Percentiles rank a stretch among this genome's conserved stretches.
These are phyloP conservation scores for Helicoverpa armigera DNA, from an alignment of 1,140 invertebrate genomes.

Conservation along the genomic window DNA sequence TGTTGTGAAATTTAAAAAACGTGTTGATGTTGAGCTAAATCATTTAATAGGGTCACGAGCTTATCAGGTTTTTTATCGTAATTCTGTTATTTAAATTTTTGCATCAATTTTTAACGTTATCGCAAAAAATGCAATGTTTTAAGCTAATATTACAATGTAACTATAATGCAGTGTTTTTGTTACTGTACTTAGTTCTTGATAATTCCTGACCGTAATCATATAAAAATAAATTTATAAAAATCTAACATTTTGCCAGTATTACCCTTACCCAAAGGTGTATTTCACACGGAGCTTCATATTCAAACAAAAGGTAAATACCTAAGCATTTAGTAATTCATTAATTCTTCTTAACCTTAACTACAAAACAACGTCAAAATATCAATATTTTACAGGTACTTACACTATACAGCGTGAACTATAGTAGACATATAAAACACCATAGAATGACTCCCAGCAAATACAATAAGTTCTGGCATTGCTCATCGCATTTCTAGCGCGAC, in stretches of 20 bases:
- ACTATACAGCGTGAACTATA: neutral
- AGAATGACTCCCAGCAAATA: conserved; percentile 17
- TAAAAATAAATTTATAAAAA: too few species aligned
- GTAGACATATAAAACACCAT: neutral
- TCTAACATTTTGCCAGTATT: too few species aligned
- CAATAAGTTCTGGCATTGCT: conserved; percentile 18
- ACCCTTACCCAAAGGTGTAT: too few species aligned
- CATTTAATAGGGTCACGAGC: conserved; percentile 39
- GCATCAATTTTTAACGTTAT: neutral
- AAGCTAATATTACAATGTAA: neutral
- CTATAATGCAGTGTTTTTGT: too few species aligned
- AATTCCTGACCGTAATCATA: too few species aligned
- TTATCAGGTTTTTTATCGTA: conserved; percentile 37
- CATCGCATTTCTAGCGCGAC: conserved; percentile 38
- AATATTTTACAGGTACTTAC: neutral
- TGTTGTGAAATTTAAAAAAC: conserved; percentile 23
- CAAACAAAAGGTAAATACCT: too few species aligned
- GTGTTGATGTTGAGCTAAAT: conserved; percentile 8
- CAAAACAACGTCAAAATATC: too few species aligned
- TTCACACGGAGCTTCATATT: too few species aligned
- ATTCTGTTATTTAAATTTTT: conserved; percentile 32
- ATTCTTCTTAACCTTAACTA: too few species aligned
- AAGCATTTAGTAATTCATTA: too few species aligned
- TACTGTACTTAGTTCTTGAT: too few species aligned
- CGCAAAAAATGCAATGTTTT: neutral